Evolutionary conservation across 2,113 vertebrate genomes (phyloP).

Genomic region (Colius striatus): DNA sequence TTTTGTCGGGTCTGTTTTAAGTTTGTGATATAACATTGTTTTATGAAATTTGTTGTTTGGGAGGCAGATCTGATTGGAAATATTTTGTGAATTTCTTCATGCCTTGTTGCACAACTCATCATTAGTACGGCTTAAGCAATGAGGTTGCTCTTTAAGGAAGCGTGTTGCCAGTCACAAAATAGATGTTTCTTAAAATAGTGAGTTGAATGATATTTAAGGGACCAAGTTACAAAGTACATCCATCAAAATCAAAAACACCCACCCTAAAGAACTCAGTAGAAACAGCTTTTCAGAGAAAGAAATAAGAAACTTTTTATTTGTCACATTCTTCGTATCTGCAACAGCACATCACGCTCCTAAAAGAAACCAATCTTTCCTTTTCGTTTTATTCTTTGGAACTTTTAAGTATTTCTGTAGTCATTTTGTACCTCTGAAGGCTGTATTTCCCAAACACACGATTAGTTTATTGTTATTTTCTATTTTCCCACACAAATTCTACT

Average conservation of each 20-base stretch:
- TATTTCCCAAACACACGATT: not conserved
- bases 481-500: not conserved
- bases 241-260: not conserved
- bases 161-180: not conserved
- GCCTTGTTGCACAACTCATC: slow-evolving; percentile 10
- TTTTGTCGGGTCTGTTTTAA: slow-evolving; percentile 69
- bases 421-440: not conserved
- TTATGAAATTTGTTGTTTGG: not conserved
- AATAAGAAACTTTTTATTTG: not conserved
- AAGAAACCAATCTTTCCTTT: not conserved
- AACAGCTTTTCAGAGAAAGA: not conserved
- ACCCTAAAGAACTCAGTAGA: not conserved
- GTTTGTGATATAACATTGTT: slow-evolving; percentile 55
- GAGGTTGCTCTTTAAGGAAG: not conserved
- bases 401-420: not conserved
- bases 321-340: not conserved
- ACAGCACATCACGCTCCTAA: not conserved
- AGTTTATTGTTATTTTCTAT: not conserved
- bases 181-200: not conserved
- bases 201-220: not conserved
- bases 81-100: not conserved
- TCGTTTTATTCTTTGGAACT: not conserved
- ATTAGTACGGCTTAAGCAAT: not conserved
- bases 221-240: not conserved
- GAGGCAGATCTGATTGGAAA: not conserved